Conservation (phyloP, 2,797 vertebrate species). For the Acomys russatus region DNA sequence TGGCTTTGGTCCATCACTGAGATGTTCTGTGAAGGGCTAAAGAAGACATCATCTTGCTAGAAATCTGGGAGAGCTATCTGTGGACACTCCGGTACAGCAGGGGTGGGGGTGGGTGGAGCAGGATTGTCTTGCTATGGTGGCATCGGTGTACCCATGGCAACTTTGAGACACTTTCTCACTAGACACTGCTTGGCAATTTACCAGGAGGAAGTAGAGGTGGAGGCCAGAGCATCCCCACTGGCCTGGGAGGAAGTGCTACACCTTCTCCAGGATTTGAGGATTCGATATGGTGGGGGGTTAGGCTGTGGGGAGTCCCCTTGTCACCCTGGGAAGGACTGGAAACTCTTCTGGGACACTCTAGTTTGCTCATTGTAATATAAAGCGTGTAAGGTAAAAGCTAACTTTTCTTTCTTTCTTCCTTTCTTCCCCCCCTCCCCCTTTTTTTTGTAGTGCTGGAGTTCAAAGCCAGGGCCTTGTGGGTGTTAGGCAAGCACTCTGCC, state of each 20-base stretch:
- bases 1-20: background rate
- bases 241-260: background rate
- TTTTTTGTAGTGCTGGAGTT: background rate
- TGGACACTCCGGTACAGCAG: fast-evolving
- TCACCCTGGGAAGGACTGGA: background rate
- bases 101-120: background rate
- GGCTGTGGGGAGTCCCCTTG: fast-evolving
- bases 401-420: no score
- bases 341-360: background rate
- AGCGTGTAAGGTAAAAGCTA: background rate
- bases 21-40: background rate
- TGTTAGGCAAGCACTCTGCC: background rate
- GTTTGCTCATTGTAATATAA: background rate
- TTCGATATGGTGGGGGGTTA: background rate
- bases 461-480: background rate
- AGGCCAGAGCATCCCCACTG: background rate
- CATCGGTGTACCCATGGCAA: background rate
- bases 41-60: background rate
- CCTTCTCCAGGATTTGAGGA: fast-evolving
- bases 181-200: background rate
- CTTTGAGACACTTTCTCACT: background rate
- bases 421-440: fast-evolving
- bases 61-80: background rate
- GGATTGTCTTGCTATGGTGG: background rate
- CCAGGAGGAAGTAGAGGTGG: background rate